Base-by-base conservation (phyloP, 2,113 vertebrate genomes). In the Dascyllus trimaculatus region DNA sequence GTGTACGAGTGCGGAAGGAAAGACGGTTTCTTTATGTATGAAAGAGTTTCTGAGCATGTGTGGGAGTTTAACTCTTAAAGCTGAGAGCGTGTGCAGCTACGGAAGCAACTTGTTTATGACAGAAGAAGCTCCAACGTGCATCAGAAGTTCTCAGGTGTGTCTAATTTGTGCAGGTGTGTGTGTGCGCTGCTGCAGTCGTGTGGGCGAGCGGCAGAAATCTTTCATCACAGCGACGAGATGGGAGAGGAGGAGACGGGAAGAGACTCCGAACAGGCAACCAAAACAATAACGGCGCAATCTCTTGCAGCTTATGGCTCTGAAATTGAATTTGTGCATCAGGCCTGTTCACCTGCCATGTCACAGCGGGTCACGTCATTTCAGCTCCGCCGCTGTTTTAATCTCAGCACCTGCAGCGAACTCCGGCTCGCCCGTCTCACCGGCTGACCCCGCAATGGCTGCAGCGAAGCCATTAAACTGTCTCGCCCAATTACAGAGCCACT, bases 381-480 rank as follows among this genome's bases (percentile, higher is more conserved):
- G 71, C 73, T 53, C 52, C 10, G 46, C 70, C 14, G 57, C 38
- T 21, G 78, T 79, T 84, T 89, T 86, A 82, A 86, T 86, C 81
- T 79, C 53, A 15, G 8, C 56, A 68, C 76, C 77, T 57, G 57
- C 45, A 10, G 46, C 19, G 25, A 84, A 78, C 72, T 53, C 22
- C 0, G n/a, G 69, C 65, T 51, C 22, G 51, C 61, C 78, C 66
- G 26, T 18, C 69, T 78, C 53, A 38, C 81, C 24, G 1, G 53
- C 73, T 67, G 86, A 82, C 85, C 81, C 56, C 80, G 38, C 53
- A 74, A 78, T 59, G 78, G 80, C 82, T 73, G 67, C 85, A 54
- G 22, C 15, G 6, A 77, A 74, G 82, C 82, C 88, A 88, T 89
- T 89, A 85, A 89, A 68, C 59, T 78, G 90, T 86, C 90, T 71